Conservation (phyloP, 2,113 vertebrate species). For the Phrynosoma blainvillii region DNA sequence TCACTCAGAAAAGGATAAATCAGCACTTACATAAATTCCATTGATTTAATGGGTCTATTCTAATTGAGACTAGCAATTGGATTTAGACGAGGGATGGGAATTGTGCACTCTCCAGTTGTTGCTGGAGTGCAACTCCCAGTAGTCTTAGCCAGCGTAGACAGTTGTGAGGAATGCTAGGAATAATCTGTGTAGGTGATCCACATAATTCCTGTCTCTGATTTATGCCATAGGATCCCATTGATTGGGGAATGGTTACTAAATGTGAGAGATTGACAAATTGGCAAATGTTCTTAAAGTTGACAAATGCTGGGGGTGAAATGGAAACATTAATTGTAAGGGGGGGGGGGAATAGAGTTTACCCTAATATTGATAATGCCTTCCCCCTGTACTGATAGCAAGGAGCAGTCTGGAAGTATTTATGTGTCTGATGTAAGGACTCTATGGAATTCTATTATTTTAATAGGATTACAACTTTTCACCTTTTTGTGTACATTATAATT, state of each 20-base stretch:
- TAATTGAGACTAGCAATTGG: too few species aligned
- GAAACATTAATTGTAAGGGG: not conserved
- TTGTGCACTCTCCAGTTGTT: too few species aligned
- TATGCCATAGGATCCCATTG: not conserved
- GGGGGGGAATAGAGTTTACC: not conserved
- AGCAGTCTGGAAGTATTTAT: slow-evolving; percentile 3
- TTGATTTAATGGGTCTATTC: not conserved
- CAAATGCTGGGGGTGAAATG: not conserved
- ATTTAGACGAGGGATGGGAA: too few species aligned
- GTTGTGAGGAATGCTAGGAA: too few species aligned
- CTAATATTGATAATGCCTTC: not conserved
- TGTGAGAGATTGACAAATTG: slow-evolving; percentile 9
- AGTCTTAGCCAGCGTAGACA: too few species aligned
- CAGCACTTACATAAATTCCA: not conserved
- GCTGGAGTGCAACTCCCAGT: too few species aligned
- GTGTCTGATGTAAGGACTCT: not conserved
- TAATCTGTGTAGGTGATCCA: too few species aligned
- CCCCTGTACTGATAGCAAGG: not conserved
- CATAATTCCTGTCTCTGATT: too few species aligned
- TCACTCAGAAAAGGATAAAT: too few species aligned
- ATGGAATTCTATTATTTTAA: not conserved
- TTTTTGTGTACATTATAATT: not conserved
- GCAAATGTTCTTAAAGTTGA: slow-evolving; percentile 8
- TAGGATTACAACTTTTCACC: not conserved
- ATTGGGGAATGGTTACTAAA: slow-evolving; percentile 13